phyloP scores from a whole-genome alignment of 2,113 vertebrate genomes.

The Pterophyllum scalare region DNA sequence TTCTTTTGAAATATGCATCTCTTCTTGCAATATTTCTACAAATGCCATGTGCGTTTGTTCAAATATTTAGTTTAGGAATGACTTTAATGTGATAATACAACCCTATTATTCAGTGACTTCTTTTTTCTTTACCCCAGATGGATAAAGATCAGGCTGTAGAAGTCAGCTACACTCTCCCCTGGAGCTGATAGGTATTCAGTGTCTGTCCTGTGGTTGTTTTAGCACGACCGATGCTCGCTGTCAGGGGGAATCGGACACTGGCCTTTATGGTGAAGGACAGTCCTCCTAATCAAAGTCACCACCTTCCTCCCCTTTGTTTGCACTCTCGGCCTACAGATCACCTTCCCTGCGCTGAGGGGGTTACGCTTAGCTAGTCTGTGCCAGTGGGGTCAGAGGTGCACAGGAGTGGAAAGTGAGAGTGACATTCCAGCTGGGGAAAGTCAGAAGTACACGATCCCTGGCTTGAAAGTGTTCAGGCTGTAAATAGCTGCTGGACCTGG shows the following conservation, averaged over 20 bases:
- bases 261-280: neutral
- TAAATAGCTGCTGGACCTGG: conserved; percentile 45
- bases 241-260: neutral
- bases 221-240: neutral
- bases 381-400: conserved; percentile 29
- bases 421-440: conserved; percentile 32
- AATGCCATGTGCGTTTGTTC: neutral
- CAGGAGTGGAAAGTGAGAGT: conserved; percentile 39
- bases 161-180: neutral
- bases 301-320: conserved; percentile 31
- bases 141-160: neutral
- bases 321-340: conserved; percentile 34
- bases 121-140: neutral
- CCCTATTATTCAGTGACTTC: neutral
- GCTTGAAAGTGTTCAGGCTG: conserved; percentile 20
- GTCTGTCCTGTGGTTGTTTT: neutral
- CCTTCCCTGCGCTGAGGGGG: conserved; percentile 26
- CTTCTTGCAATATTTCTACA: neutral
- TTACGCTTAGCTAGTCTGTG: conserved; percentile 17
- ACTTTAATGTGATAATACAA: neutral
- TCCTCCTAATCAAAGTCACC: neutral
- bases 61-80: neutral
- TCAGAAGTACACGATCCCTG: conserved; percentile 27
- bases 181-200: neutral
- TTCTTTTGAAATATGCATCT: neutral